phyloP scores from a whole-genome alignment of 2,888 invertebrate genomes.

The Adelphocoris suturalis region DNA sequence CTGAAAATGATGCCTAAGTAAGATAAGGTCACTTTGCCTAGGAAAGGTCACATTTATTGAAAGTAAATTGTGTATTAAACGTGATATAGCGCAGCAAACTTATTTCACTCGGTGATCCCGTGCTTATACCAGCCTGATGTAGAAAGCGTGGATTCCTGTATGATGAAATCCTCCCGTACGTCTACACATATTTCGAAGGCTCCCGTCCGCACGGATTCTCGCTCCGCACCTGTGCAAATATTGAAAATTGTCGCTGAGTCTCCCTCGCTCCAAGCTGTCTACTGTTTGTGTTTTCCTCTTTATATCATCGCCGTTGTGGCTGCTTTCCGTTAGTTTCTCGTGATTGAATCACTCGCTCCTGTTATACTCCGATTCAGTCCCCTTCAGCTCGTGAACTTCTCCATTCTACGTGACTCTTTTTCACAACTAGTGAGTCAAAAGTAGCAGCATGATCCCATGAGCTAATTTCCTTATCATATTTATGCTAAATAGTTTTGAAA shows the following conservation, averaged over 20 bases:
- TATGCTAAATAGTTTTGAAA: too few species aligned
- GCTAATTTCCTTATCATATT: too few species aligned
- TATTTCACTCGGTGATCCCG: background rate
- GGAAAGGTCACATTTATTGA: too few species aligned
- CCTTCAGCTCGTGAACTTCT: background rate
- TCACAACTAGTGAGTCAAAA: too few species aligned
- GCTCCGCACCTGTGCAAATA: conserved; percentile 54
- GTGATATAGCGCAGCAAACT: background rate
- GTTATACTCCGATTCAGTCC: background rate
- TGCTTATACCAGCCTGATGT: background rate
- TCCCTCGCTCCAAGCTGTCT: background rate
- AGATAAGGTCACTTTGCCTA: too few species aligned
- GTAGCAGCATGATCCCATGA: too few species aligned
- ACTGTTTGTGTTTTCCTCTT: conserved; percentile 30
- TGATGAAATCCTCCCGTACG: background rate
- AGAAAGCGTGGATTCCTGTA: background rate
- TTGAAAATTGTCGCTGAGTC: conserved; percentile 44
- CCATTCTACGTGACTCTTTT: too few species aligned
- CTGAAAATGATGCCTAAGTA: too few species aligned
- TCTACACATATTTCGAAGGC: background rate
- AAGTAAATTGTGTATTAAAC: too few species aligned
- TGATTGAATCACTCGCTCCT: background rate
- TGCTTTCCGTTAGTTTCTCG: background rate
- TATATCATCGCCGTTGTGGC: background rate
- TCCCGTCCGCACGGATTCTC: conserved; percentile 27